Evolutionary conservation across 2,113 vertebrate genomes (phyloP), one percentile per base, ranked within the genome.

Genomic region (Sylvia atricapilla): DNA sequence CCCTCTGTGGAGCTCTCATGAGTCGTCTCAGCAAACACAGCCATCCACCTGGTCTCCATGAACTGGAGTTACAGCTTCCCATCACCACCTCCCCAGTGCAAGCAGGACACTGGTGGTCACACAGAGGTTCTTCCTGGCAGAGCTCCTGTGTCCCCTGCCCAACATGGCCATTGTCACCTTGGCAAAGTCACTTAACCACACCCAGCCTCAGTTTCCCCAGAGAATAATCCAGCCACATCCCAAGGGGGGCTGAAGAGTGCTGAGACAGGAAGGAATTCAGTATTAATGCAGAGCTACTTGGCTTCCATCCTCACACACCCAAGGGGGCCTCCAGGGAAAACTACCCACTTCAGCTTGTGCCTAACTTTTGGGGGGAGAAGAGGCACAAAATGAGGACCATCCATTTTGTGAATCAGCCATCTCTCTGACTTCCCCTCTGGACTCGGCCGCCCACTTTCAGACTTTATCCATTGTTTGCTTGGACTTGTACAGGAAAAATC

Each of bases 381-480:
- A 74, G 25, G 77, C 46, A 18, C 37, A 41, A 60, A 88, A 62
- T 24, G 43, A 86, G 79, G 66, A 77, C 68, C 94, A 96, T 84
- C 90, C 86, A 93, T 96, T 95, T 90, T 92, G 88, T 92, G 86
- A 75, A 78, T 64, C 86, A 84, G 68, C 68, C 59, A 59, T 60
- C 30, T 60, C 89, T 72, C 58, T 0, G 1, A 52, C 73, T 72
- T 89, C 55, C 75, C 84, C 87, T 93, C 60, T 24, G 52, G 86
- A 82, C 88, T 87, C 0, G 0, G 77, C 90, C 1, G 0, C 88
- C 60, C 90, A 94, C 92, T 96, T 95, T 81, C 79, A 89, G 82
- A 96, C 90, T 96, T 95, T 66, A 72, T 52, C 84, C 86, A 94
- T 95, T 93, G 90, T 94, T 94, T 82, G 69, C 44, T 92, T 84